Conservation (phyloP, 2,113 vertebrate genomes). For the Vombatus ursinus region DNA sequence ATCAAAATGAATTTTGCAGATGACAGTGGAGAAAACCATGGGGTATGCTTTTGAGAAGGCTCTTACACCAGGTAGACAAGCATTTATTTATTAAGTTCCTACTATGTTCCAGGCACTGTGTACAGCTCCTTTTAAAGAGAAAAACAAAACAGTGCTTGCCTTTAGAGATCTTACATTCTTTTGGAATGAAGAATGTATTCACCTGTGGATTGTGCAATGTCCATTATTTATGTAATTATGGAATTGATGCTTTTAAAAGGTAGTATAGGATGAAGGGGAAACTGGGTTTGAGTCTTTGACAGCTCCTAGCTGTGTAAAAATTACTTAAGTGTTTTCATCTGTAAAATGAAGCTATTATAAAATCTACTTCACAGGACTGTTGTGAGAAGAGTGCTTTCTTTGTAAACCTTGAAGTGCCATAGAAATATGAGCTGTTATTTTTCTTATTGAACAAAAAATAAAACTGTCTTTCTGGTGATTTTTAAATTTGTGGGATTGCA, state of each 20-base stretch:
- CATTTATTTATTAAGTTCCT: not conserved
- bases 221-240: not conserved
- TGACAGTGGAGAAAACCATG: slow-evolving; percentile 63
- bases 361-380: no score
- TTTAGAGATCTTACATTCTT: not conserved
- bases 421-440: no score
- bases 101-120: not conserved
- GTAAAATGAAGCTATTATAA: no score
- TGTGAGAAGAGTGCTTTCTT: not conserved
- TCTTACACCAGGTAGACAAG: not conserved
- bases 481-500: no score
- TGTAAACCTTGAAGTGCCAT: no score
- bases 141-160: not conserved
- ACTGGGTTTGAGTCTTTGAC: no score
- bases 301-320: not conserved
- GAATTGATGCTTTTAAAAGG: not conserved
- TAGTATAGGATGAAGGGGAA: not conserved
- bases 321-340: no score
- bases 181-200: not conserved
- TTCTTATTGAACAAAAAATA: not conserved
- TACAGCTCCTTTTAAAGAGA: not conserved
- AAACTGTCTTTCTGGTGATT: no score
- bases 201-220: not conserved
- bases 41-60: slow-evolving; percentile 61
- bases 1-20: slow-evolving; percentile 78